Conservation (phyloP, 2,888 invertebrate species). For the Carabus problematicus region DNA sequence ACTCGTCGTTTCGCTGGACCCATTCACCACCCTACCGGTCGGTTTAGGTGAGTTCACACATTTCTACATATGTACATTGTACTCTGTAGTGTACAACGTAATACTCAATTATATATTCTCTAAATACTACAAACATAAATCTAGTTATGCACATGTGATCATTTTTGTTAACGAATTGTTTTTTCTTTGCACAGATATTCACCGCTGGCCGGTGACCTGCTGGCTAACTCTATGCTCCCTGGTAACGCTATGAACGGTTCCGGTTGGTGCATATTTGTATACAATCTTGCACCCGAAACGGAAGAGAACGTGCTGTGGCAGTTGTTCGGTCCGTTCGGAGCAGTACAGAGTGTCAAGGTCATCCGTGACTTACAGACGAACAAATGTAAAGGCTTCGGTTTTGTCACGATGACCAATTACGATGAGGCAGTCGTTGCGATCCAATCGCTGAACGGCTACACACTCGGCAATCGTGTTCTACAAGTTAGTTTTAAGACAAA, state of each 20-base stretch:
- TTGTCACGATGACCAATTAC: constrained; percentile 98
- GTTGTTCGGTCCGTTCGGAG: constrained; percentile 96
- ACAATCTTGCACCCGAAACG: constrained; percentile 90
- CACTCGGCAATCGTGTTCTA: constrained; percentile 91
- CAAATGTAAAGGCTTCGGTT: constrained; percentile 98
- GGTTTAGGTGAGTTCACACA: constrained; percentile 74
- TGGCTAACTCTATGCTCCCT: constrained; percentile 79
- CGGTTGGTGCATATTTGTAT: constrained; percentile 93
- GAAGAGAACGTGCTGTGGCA: constrained; percentile 93
- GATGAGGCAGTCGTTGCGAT: constrained; percentile 97
- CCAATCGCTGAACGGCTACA: constrained; percentile 95
- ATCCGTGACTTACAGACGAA: constrained; percentile 94
- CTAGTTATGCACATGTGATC: too few relatives aligned
- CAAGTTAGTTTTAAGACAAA: constrained; percentile 98
- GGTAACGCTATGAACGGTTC: constrained; percentile 86
- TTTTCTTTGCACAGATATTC: constrained; percentile 71
- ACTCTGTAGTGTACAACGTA: too few relatives aligned
- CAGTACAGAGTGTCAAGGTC: constrained; percentile 96
- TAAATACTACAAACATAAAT: too few relatives aligned
- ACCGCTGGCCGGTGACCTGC: constrained; percentile 74
- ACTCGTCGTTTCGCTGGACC: constrained; percentile 85
- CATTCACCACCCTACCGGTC: constrained; percentile 73
- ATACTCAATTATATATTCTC: too few relatives aligned
- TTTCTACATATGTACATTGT: constrained; percentile 46
- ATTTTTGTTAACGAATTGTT: constrained; percentile 18